These are phyloP conservation scores for Caenorhabditis uteleia DNA, from an alignment of 2,888 invertebrate genomes.

Conservation along the genomic window DNA sequence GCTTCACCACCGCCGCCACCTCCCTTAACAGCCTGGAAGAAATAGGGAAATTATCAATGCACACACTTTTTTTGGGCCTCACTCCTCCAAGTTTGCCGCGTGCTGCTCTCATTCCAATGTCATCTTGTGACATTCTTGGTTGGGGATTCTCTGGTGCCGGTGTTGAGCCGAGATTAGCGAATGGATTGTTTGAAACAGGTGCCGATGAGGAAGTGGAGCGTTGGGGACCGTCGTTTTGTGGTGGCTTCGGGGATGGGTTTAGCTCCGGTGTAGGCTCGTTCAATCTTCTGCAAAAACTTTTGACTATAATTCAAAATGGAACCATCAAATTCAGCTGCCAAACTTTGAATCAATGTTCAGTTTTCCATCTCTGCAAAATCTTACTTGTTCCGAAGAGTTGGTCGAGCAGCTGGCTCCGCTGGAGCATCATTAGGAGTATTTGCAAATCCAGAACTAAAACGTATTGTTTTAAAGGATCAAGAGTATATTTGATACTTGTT, in stretches of 20 bases:
- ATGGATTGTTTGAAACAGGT: constrained; percentile 26
- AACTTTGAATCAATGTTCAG: too few species aligned
- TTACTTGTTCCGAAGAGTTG: background rate
- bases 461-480: too few species aligned
- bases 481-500: background rate
- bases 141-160: constrained; percentile 3
- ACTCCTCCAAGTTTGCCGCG: constrained; percentile 54
- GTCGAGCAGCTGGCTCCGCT: too few species aligned
- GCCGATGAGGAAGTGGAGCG: too few species aligned
- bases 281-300: constrained; percentile 1
- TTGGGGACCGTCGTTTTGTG: background rate
- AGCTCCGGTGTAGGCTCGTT: background rate
- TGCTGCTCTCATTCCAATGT: constrained; percentile 43
- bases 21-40: constrained; percentile 42
- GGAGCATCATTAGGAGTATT: too few species aligned
- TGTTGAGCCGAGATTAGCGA: constrained; percentile 23
- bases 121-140: background rate
- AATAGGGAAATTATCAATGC: background rate
- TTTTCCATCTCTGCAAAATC: too few species aligned
- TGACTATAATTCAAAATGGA: too few species aligned
- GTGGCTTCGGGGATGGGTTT: background rate
- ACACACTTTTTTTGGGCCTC: too few species aligned
- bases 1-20: constrained; percentile 48
- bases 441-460: too few species aligned
- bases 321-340: too few species aligned